Evolutionary conservation across 2,113 vertebrate species (phyloP).

Genomic region (Eulemur rufifrons): DNA sequence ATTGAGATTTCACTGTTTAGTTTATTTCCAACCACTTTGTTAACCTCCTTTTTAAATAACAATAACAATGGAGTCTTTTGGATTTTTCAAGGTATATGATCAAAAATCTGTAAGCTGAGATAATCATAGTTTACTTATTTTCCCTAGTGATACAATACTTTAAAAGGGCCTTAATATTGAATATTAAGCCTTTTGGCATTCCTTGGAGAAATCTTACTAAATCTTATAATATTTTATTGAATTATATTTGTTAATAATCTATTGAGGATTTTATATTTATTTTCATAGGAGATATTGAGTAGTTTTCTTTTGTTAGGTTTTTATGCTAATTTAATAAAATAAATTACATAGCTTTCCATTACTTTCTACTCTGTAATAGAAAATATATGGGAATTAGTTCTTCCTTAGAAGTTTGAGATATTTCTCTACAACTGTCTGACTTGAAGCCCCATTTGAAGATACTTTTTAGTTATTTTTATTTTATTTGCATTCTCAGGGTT

Average conservation of each 20-base stretch:
- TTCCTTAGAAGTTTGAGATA: not conserved
- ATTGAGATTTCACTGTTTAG: not conserved
- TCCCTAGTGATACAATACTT: not conserved
- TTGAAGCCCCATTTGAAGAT: not conserved
- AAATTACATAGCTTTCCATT: not conserved
- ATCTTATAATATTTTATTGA: not conserved
- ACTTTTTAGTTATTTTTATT: conserved; percentile 5
- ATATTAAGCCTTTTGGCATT: not conserved
- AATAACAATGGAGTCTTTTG: not conserved
- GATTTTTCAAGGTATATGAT: conserved; percentile 13
- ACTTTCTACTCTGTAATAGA: not conserved
- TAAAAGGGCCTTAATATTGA: not conserved
- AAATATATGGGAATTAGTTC: not conserved
- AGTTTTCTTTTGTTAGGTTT: not conserved
- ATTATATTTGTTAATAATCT: conserved; percentile 19
- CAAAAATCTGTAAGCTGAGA: not conserved
- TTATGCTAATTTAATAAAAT: conserved; percentile 30
- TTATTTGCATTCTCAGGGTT: not conserved
- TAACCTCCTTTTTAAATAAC: not conserved
- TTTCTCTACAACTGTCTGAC: not conserved
- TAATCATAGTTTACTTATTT: not conserved
- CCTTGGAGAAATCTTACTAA: not conserved
- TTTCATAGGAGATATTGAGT: not conserved
- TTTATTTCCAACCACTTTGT: not conserved
- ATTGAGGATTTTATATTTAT: not conserved